These are phyloP conservation scores for Ictidomys tridecemlineatus DNA, from an alignment of 2,113 vertebrate genomes.

Conservation along the genomic window DNA sequence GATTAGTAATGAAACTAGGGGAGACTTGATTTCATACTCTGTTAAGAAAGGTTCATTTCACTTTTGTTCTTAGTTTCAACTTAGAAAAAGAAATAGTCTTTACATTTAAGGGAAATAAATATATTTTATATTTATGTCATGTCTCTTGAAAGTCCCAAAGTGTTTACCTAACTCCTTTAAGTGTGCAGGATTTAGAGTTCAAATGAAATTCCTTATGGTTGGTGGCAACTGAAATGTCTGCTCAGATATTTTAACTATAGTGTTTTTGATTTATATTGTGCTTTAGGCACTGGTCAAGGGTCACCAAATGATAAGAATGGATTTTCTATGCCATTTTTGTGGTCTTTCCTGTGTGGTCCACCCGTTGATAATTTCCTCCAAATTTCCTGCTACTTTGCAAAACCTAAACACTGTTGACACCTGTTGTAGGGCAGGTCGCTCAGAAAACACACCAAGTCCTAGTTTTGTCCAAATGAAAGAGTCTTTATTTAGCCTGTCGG, in stretches of 20 bases:
- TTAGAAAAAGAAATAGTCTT: not conserved
- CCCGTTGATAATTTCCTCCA: rapidly evolving
- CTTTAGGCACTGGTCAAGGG: not conserved
- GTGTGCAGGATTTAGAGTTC: not conserved
- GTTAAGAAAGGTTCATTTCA: not conserved
- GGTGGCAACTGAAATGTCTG: not conserved
- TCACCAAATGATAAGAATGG: not conserved
- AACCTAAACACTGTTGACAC: too few species aligned
- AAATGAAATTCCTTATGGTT: not conserved
- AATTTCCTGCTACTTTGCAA: not conserved
- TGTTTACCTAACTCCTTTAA: not conserved
- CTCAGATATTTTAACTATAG: not conserved
- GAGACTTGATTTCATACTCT: not conserved
- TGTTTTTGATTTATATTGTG: not conserved
- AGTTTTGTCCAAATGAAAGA: too few species aligned
- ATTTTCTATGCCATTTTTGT: not conserved
- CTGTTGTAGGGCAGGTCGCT: too few species aligned
- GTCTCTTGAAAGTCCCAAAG: not conserved
- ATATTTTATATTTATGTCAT: not conserved
- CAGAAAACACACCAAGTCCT: too few species aligned
- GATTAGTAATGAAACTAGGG: not conserved
- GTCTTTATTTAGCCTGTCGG: too few species aligned
- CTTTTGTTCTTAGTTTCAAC: not conserved
- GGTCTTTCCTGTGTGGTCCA: not conserved
- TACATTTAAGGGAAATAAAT: not conserved